phyloP scores from a whole-genome alignment of 2,113 vertebrate species.

The Pelecanus crispus region DNA sequence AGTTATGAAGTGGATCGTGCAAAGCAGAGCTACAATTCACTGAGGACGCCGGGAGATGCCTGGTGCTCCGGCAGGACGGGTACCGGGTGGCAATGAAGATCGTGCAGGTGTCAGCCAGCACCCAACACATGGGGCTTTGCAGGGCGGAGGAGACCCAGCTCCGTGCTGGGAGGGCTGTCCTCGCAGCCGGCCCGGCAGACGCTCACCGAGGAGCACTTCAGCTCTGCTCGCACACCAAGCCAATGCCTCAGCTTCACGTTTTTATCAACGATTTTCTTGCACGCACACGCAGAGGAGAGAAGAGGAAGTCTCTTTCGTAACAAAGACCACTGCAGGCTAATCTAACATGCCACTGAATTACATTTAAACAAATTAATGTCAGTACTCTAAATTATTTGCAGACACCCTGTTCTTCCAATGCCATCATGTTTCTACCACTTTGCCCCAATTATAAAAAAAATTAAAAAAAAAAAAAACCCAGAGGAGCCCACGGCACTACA shows the following conservation, averaged over 20 bases:
- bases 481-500: slow-evolving; percentile 35
- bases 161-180: not conserved
- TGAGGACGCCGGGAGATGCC: not conserved
- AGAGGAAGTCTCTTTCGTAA: not conserved
- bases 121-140: not conserved
- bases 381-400: not conserved
- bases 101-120: rapidly evolving
- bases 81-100: not conserved
- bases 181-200: rapidly evolving
- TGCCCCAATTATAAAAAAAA: not conserved
- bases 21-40: not conserved
- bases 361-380: slow-evolving; percentile 10
- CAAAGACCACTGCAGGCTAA: not conserved
- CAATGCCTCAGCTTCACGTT: not conserved
- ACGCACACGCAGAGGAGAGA: not conserved
- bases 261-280: not conserved
- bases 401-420: not conserved
- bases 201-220: not conserved
- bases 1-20: rapidly evolving
- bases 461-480: not conserved
- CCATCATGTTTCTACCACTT: slow-evolving; percentile 3
- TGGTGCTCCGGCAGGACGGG: not conserved
- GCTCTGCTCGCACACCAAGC: not conserved
- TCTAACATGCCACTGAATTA: not conserved
- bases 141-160: not conserved